Base-by-base conservation (phyloP, 2,888 invertebrate species). In the Muscina levida region DNA sequence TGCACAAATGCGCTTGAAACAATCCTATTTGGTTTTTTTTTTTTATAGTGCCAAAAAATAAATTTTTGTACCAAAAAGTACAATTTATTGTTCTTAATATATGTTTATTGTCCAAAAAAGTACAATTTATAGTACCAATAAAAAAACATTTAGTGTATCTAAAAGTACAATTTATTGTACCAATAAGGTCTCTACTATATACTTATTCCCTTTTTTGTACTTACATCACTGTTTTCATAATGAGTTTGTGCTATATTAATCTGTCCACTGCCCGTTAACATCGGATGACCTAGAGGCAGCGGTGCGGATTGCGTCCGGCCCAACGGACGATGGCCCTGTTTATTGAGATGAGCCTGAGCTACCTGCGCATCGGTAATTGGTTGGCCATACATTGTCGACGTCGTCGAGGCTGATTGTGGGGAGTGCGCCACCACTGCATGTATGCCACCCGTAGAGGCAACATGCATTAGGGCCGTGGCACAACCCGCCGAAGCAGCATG, bases 301-400 rank as follows among this genome's bases (percentile, higher is more conserved):
- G 97, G 97, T 2, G 98, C 98, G 57, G 98, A 98, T 91, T 98
- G 98, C 77, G 98, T 98, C 88, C 98, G 94, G 77, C 97, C 97
- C 85, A 97, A 92, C 39, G 97, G 97, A 68, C 97, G 92, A 84
- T 95, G 95, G 85, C 93, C 93, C 88, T 93, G 92, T 91, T 95
- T 95, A 91, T 92, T 92, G 75, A 95, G 92, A 85, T 95, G 92
- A 84, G 93, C 93, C 87, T 93, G 93, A 57, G 94, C 94, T 83
- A 91, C 92, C 91, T 93, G 94, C 78, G 93, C 92, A 88, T 94
- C 93, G 42, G 94, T 93, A 79, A 93, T 93, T 57, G 93, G 93
- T 75, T 88, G 89, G 13, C 88, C 88, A 67, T 89, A 90, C 46
- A 89, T 85, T 86, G 85, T 57, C 82, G 51, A 71, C 67, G 72